Evolutionary conservation across 2,797 vertebrate species (phyloP).

Genomic region (Ctenopoma kingsleyae): DNA sequence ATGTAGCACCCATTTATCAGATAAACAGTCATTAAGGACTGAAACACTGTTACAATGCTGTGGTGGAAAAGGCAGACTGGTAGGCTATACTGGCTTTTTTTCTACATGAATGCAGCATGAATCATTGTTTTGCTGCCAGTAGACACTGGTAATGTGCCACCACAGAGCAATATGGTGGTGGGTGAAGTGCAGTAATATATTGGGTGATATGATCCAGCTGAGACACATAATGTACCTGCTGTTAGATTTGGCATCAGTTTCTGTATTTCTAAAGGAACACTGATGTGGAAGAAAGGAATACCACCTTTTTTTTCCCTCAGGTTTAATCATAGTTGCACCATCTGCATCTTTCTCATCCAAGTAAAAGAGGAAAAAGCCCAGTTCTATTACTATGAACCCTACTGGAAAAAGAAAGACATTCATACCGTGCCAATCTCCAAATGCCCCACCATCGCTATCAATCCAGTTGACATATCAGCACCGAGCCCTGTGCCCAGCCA

Average conservation of each 20-base stretch:
- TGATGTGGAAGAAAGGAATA: constrained; percentile 5
- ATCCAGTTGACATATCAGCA: constrained; percentile 29
- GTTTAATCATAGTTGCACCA: constrained; percentile 33
- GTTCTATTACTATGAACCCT: constrained; percentile 21
- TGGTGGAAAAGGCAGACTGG: constrained; percentile 6
- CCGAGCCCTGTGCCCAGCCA: not conserved
- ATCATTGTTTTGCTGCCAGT: constrained; percentile 32
- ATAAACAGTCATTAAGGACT: not conserved
- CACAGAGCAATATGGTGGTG: constrained; percentile 39
- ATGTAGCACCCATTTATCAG: not conserved
- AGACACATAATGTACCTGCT: constrained; percentile 60
- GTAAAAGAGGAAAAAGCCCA: constrained; percentile 11
- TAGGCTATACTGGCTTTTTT: constrained; percentile 4
- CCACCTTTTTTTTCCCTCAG: constrained; percentile 18
- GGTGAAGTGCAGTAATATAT: constrained; percentile 47
- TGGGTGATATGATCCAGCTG: constrained; percentile 43
- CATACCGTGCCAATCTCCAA: constrained; percentile 29
- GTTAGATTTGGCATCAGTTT: constrained; percentile 56
- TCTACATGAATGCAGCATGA: constrained; percentile 26
- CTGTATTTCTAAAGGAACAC: constrained; percentile 28
- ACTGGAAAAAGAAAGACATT: not conserved
- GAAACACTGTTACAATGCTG: constrained; percentile 6
- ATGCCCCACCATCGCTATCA: constrained; percentile 4
- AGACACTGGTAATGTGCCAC: constrained; percentile 31
- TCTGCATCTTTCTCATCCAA: constrained; percentile 5